A percentile compares a stretch with the other conserved stretches of the same genome.
Conservation (phyloP, 2,888 invertebrate species). For the Chouioia cunea region DNA sequence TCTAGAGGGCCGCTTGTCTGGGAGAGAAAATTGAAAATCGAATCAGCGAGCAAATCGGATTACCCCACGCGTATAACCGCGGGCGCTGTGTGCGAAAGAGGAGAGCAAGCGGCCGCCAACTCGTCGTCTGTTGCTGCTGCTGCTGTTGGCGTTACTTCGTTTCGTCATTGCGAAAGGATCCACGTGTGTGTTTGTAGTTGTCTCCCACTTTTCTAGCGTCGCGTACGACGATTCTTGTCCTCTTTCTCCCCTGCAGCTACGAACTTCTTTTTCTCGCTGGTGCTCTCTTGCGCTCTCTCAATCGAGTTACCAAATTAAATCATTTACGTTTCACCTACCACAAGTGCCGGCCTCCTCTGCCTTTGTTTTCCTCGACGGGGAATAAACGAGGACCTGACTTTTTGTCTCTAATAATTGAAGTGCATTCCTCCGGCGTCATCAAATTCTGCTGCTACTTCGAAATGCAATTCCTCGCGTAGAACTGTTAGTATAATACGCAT, state of each 20-base stretch:
- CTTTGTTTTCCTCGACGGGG: slow-evolving; percentile 23
- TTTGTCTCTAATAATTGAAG: slow-evolving; percentile 23
- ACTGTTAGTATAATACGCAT: too few species aligned
- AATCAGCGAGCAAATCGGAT: slow-evolving; percentile 61
- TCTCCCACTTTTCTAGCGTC: not conserved
- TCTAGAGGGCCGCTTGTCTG: slow-evolving; percentile 51
- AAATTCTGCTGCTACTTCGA: too few species aligned
- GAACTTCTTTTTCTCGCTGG: slow-evolving; percentile 37
- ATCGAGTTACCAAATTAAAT: slow-evolving; percentile 52
- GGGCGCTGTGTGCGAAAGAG: slow-evolving; percentile 43
- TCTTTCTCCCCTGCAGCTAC: slow-evolving; percentile 2
- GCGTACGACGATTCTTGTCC: slow-evolving; percentile 2
- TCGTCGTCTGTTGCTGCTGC: not conserved
- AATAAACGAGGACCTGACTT: slow-evolving; percentile 9
- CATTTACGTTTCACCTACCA: slow-evolving; percentile 48
- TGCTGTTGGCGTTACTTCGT: not conserved
- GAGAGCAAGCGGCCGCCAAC: slow-evolving; percentile 10
- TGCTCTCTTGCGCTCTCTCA: slow-evolving; percentile 36
- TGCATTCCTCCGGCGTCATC: too few species aligned
- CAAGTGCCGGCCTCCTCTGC: slow-evolving; percentile 21
- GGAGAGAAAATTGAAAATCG: slow-evolving; percentile 62
- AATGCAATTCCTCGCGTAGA: too few species aligned
- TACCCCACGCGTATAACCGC: slow-evolving; percentile 57
- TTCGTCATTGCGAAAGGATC: slow-evolving; percentile 13
- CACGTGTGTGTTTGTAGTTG: not conserved